Conservation (phyloP, 2,113 vertebrate species). For the Platycercus adscitus region DNA sequence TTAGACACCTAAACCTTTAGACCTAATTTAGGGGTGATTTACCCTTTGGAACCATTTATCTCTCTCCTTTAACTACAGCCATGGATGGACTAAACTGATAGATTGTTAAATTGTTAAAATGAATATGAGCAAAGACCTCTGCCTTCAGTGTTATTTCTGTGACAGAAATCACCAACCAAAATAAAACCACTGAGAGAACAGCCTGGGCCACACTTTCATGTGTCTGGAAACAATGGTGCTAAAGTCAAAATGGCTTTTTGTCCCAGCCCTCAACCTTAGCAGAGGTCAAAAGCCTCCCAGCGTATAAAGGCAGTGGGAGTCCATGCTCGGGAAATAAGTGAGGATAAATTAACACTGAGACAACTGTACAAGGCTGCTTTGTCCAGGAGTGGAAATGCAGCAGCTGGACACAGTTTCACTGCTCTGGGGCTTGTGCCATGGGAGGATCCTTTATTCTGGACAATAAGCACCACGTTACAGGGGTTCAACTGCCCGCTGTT, state of each 20-base stretch:
- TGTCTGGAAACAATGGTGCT: neutral
- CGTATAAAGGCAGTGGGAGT: neutral
- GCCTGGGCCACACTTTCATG: neutral
- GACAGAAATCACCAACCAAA: neutral
- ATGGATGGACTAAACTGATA: neutral
- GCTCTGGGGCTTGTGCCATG: fast-evolving
- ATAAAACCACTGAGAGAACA: neutral
- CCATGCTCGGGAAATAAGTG: neutral
- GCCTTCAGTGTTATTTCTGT: neutral
- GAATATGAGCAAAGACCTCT: neutral
- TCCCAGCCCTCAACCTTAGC: neutral
- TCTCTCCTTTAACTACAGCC: neutral
- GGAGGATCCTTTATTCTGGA: neutral
- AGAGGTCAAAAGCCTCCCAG: neutral
- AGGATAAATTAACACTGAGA: neutral
- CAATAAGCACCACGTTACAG: fast-evolving
- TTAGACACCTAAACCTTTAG: too few relatives aligned
- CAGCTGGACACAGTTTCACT: neutral
- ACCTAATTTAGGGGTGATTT: neutral
- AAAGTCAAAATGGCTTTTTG: neutral
- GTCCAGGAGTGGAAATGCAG: neutral
- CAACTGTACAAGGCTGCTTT: neutral
- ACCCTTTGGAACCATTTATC: neutral
- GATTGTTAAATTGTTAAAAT: neutral
- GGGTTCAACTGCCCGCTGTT: fast-evolving